Base-by-base conservation (phyloP, 2,113 vertebrate species). In the Scomber colias region DNA sequence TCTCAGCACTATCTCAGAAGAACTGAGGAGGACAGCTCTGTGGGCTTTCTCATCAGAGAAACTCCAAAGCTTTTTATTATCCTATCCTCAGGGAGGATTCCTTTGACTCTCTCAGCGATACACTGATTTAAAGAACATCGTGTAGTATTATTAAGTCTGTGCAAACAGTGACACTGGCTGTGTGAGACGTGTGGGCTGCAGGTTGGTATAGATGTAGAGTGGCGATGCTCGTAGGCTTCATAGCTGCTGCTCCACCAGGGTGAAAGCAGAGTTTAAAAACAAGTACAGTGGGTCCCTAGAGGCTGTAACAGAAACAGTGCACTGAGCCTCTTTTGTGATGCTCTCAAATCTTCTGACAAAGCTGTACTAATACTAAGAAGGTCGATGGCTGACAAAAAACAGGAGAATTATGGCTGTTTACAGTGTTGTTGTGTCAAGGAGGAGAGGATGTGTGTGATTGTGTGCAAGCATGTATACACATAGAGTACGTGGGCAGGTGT, bases 301-400 rank as follows among this genome's bases (percentile, higher is more conserved):
- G 53, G 50, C 67, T 13, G 10, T 3, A 65, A 50, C n/a, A 63
- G 67, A 74, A 82, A 68, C 74, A 50, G 15, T 13, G 35, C 56
- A 69, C 78, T 75, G 79, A 79, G 83, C 30, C 60, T 75, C 65
- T 73, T 81, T 83, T 77, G 69, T 82, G 67, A 46, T 71, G 45
- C 56, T 75, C 53, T 81, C 17, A 71, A 85, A 79, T 81, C 55
- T 76, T 75, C 57, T 55, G 61, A 71, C 50, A 84, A 87, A 87
- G 80, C 84, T 73, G 77, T 24, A 64, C 86, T 91, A 75, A 78
- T 1, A 65, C 67, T 72, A 77, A 81, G 73, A 83, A 82, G 80
- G 81, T 45, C 78, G 76, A 45, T 4, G 70, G 59, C 64, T 75
- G 71, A 46, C 35, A 62, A 44, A 51, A 16, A 40, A 3, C 17